phyloP scores from a whole-genome alignment of 2,888 invertebrate species.

The Caenorhabditis doughertyi region DNA sequence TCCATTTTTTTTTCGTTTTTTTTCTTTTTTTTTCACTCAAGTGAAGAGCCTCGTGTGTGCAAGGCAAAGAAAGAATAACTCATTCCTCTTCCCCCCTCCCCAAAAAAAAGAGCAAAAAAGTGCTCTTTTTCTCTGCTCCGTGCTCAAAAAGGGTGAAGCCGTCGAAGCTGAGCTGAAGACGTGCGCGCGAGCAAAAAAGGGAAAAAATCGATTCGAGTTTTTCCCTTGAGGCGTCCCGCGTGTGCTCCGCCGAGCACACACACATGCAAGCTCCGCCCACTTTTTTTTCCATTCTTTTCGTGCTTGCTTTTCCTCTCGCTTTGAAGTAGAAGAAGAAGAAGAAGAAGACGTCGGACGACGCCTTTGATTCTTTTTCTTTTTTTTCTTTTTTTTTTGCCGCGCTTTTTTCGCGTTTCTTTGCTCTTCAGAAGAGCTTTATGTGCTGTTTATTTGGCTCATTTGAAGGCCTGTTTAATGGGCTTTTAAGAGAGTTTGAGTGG shows the following conservation, averaged over 20 bases:
- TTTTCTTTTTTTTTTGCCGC: background rate
- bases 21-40: background rate
- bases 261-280: background rate
- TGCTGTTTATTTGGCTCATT: too few relatives aligned
- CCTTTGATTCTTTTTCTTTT: background rate
- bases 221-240: slow-evolving; percentile 11
- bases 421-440: too few relatives aligned
- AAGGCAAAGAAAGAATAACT: slow-evolving; percentile 24
- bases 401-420: too few relatives aligned
- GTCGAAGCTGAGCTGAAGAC: too few relatives aligned
- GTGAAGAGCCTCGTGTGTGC: slow-evolving; percentile 8
- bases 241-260: background rate
- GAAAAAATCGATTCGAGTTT: background rate
- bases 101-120: background rate
- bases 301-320: background rate
- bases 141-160: too few relatives aligned
- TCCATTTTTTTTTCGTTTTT: background rate
- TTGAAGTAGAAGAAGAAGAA: background rate
- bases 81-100: background rate
- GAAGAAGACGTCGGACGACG: background rate
- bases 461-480: too few relatives aligned
- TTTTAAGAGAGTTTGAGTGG: too few relatives aligned
- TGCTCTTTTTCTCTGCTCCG: background rate
- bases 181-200: too few relatives aligned
- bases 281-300: slow-evolving; percentile 12